Conservation (phyloP, 2,888 invertebrate genomes). For the Cistogaster globosa region DNA sequence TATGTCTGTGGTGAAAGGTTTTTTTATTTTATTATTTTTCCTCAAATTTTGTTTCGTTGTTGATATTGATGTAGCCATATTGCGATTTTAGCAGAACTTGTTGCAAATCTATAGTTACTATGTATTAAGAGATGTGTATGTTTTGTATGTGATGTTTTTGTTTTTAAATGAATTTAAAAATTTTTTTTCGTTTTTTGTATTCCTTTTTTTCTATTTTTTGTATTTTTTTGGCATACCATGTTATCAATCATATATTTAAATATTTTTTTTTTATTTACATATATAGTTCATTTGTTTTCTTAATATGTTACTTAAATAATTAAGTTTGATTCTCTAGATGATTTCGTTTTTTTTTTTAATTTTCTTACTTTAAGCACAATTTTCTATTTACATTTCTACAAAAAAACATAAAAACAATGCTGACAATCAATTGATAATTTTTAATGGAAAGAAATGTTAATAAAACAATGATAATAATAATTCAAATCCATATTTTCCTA, state of each 20-base stretch:
- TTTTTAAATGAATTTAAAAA: conserved; percentile 19
- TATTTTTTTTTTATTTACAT: conserved; percentile 48
- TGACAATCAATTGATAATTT: conserved; percentile 27
- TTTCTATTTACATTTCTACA: conserved; percentile 56
- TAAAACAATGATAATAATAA: neutral
- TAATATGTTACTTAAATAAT: conserved; percentile 36
- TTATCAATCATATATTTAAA: conserved; percentile 24
- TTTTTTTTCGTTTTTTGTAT: conserved; percentile 12
- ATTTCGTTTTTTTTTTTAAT: conserved; percentile 27
- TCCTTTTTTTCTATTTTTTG: too few species aligned
- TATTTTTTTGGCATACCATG: conserved; percentile 50
- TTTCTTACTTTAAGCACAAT: conserved; percentile 56
- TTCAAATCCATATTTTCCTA: neutral
- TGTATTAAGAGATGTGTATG: conserved; percentile 6
- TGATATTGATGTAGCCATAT: conserved; percentile 22
- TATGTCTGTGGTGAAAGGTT: conserved; percentile 68
- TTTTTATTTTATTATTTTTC: neutral
- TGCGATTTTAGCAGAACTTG: conserved; percentile 1
- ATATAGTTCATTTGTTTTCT: conserved; percentile 67
- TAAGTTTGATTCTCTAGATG: conserved; percentile 45
- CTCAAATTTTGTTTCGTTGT: conserved; percentile 41
- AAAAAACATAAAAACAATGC: conserved; percentile 44
- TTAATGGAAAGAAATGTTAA: conserved; percentile 6
- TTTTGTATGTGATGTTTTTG: conserved; percentile 35
- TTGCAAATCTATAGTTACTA: neutral